phyloP scores from a whole-genome alignment of 2,888 invertebrate genomes.

The Chesias legatella region DNA sequence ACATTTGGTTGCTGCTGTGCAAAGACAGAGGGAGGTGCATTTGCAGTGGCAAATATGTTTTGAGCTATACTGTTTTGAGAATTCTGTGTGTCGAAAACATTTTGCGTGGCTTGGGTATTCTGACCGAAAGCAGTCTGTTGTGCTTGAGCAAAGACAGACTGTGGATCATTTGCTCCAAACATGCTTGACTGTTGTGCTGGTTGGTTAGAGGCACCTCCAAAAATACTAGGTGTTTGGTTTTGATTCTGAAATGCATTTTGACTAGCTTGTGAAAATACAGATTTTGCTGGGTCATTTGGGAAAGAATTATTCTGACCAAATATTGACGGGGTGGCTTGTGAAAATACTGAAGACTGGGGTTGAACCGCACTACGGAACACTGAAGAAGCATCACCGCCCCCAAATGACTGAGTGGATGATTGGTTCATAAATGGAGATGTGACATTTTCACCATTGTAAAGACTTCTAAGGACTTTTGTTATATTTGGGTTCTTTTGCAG shows the following conservation, averaged over 20 bases:
- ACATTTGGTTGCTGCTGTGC: slow-evolving; percentile 15
- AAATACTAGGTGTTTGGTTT: slow-evolving; percentile 13
- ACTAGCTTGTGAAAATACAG: slow-evolving; percentile 52
- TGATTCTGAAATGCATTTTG: slow-evolving; percentile 36
- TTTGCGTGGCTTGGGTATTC: slow-evolving; percentile 8
- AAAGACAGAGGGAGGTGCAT: slow-evolving; percentile 39
- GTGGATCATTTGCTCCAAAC: slow-evolving; percentile 20
- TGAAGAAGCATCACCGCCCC: slow-evolving; percentile 42
- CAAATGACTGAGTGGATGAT: slow-evolving; percentile 31
- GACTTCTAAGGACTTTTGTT: slow-evolving; percentile 44
- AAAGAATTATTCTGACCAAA: slow-evolving; percentile 10
- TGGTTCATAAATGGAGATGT: slow-evolving; percentile 44
- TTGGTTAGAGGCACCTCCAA: slow-evolving; percentile 5
- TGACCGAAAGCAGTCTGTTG: slow-evolving; percentile 36
- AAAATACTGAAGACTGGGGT: slow-evolving; percentile 21
- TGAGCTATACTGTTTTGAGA: slow-evolving; percentile 29
- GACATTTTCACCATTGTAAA: slow-evolving; percentile 53
- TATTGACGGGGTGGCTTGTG: slow-evolving; percentile 36
- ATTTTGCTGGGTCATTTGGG: slow-evolving; percentile 38
- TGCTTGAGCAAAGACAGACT: slow-evolving; percentile 41
- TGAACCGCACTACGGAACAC: slow-evolving; percentile 57
- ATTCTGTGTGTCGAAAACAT: slow-evolving; percentile 23
- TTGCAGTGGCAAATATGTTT: slow-evolving; percentile 44
- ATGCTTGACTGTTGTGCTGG: slow-evolving; percentile 9
- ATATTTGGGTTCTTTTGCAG: slow-evolving; percentile 44